These are phyloP conservation scores for Hafferia zeledoni DNA, from an alignment of 2,797 vertebrate species.

Conservation along the genomic window DNA sequence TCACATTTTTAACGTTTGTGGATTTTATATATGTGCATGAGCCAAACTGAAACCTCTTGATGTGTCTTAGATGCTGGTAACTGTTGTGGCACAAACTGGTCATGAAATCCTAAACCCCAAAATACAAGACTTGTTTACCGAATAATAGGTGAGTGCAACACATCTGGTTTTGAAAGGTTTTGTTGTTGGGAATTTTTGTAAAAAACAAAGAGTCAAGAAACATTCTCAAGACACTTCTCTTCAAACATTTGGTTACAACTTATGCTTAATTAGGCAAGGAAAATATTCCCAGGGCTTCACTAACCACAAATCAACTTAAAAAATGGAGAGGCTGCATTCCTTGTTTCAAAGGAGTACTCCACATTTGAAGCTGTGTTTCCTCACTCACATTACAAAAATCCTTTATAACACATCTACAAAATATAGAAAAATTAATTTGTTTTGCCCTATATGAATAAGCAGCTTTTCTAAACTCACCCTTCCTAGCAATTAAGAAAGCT, in stretches of 20 bases:
- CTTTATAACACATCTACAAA: not conserved
- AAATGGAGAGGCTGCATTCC: not conserved
- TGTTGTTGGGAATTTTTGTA: not conserved
- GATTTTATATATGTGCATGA: not conserved
- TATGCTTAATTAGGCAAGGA: not conserved
- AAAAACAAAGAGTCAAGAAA: not conserved
- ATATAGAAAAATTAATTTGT: not conserved
- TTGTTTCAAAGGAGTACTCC: not conserved
- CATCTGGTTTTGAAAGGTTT: not conserved
- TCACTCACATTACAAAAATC: not conserved
- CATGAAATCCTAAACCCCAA: not conserved
- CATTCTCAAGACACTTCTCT: not conserved
- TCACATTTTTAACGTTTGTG: not conserved
- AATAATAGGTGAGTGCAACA: not conserved
- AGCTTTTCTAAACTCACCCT: not conserved
- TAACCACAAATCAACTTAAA: not conserved
- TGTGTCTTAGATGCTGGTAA: not conserved
- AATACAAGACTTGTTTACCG: not conserved
- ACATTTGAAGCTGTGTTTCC: not conserved
- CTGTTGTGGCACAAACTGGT: not conserved
- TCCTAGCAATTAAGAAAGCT: not conserved
- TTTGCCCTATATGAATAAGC: not conserved
- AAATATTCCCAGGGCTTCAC: constrained; percentile 11
- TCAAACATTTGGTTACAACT: not conserved
- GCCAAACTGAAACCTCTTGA: not conserved